Evolutionary conservation across 2,888 invertebrate genomes (phyloP).

Genomic region (Ptycholaimellus sp.): DNA sequence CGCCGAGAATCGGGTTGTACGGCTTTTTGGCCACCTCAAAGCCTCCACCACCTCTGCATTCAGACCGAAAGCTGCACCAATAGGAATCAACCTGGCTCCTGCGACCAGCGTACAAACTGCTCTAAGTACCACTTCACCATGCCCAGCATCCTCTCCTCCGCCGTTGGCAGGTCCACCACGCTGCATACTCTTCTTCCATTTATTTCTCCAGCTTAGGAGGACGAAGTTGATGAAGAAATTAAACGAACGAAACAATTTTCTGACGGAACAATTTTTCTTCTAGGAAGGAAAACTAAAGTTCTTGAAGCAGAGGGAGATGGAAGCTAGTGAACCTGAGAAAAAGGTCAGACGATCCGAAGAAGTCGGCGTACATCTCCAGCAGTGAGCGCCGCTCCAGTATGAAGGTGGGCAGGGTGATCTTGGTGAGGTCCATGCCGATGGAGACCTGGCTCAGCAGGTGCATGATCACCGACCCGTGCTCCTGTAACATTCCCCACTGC

Average conservation of each 20-base stretch:
- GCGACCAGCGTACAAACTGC: slow-evolving; percentile 91
- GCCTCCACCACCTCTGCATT: too few relatives aligned
- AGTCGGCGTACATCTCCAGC: slow-evolving; percentile 98
- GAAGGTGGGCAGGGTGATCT: slow-evolving; percentile 90
- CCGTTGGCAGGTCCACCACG: slow-evolving; percentile 37
- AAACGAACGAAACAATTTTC: slow-evolving; percentile 32
- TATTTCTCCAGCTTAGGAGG: too few relatives aligned
- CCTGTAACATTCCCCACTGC: slow-evolving; percentile 66
- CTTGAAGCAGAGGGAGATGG: background rate
- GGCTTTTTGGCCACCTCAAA: slow-evolving; percentile 95
- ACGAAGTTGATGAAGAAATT: too few relatives aligned
- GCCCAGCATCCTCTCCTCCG: slow-evolving; percentile 32
- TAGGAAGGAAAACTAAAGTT: slow-evolving; percentile 6
- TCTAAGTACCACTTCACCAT: slow-evolving; percentile 86
- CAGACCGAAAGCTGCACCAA: too few relatives aligned
- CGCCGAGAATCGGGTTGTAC: slow-evolving; percentile 91
- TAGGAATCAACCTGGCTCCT: too few relatives aligned
- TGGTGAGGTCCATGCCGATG: slow-evolving; percentile 98
- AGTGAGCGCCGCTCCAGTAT: slow-evolving; percentile 86
- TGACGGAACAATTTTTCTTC: background rate
- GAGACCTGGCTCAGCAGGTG: slow-evolving; percentile 83
- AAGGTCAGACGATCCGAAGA: slow-evolving; percentile 93
- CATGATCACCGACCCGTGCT: slow-evolving; percentile 83
- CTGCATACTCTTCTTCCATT: too few relatives aligned
- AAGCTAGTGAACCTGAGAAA: slow-evolving; percentile 33